A percentile compares a stretch with the other conserved stretches of the same genome.
These are phyloP conservation scores for Saturnia japonica DNA, from an alignment of 2,888 invertebrate genomes.

Conservation along the genomic window DNA sequence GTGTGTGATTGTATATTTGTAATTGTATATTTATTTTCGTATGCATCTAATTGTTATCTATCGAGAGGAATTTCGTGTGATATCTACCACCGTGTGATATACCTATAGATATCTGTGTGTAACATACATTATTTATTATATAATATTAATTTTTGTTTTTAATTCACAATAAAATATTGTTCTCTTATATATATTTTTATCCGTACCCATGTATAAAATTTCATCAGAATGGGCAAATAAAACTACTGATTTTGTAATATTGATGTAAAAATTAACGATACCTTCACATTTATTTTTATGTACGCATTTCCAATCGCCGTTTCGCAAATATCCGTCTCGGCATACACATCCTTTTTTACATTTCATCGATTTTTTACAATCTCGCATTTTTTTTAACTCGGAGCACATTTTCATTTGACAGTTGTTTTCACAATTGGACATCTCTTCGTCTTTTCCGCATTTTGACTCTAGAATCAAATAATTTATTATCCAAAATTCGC, in stretches of 20 bases:
- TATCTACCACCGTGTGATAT: too few relatives aligned
- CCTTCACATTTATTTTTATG: conserved; percentile 21
- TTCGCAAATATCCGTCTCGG: conserved; percentile 23
- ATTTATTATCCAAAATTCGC: not conserved
- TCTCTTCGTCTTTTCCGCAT: conserved; percentile 4
- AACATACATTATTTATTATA: too few relatives aligned
- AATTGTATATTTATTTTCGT: too few relatives aligned
- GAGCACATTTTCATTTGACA: conserved; percentile 11
- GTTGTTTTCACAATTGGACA: conserved; percentile 7
- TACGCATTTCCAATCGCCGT: conserved; percentile 26
- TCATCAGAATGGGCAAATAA: too few relatives aligned
- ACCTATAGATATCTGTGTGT: too few relatives aligned
- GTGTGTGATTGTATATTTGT: too few relatives aligned
- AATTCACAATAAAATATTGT: too few relatives aligned
- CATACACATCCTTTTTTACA: conserved; percentile 29
- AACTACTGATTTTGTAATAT: not conserved
- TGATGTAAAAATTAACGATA: not conserved
- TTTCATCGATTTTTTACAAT: conserved; percentile 1
- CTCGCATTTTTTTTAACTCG: not conserved
- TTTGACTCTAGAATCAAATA: not conserved
- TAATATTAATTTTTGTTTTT: too few relatives aligned
- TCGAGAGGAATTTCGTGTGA: too few relatives aligned
- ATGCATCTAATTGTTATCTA: too few relatives aligned
- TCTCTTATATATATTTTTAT: too few relatives aligned
- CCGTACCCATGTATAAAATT: too few relatives aligned